Conservation (phyloP, 2,888 invertebrate genomes). For the Ypsolopha sequella region DNA sequence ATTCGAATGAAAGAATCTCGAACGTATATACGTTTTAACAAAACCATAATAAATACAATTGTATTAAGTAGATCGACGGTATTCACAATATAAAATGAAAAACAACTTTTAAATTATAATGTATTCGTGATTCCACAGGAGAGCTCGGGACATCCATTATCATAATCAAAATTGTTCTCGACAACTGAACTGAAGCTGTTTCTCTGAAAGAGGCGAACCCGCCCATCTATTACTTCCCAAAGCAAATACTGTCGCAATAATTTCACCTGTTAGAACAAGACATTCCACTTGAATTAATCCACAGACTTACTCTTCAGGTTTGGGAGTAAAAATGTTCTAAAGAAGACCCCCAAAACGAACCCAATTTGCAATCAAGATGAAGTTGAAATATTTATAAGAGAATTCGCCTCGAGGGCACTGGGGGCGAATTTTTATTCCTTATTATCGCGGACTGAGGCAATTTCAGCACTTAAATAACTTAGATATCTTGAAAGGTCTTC, state of each 20-base stretch:
- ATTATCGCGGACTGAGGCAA: not conserved
- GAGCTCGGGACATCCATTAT: not conserved
- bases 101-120: too few species aligned
- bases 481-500: too few species aligned
- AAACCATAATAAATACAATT: too few species aligned
- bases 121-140: not conserved
- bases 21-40: too few species aligned
- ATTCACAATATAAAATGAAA: too few species aligned
- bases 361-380: slow-evolving; percentile 5
- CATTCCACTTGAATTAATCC: not conserved
- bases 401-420: not conserved
- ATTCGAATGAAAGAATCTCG: too few species aligned
- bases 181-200: not conserved
- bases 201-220: not conserved
- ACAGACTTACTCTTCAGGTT: not conserved
- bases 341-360: slow-evolving; percentile 3
- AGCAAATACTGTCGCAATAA: not conserved
- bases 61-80: too few species aligned
- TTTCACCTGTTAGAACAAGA: not conserved
- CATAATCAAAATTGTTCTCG: not conserved
- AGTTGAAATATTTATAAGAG: slow-evolving; percentile 3
- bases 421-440: slow-evolving; percentile 1
- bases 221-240: not conserved
- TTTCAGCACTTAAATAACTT: not conserved
- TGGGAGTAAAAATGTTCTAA: not conserved